Evolutionary conservation across 2,888 invertebrate species (phyloP).

Genomic region (Chymomyza caudatula): DNA sequence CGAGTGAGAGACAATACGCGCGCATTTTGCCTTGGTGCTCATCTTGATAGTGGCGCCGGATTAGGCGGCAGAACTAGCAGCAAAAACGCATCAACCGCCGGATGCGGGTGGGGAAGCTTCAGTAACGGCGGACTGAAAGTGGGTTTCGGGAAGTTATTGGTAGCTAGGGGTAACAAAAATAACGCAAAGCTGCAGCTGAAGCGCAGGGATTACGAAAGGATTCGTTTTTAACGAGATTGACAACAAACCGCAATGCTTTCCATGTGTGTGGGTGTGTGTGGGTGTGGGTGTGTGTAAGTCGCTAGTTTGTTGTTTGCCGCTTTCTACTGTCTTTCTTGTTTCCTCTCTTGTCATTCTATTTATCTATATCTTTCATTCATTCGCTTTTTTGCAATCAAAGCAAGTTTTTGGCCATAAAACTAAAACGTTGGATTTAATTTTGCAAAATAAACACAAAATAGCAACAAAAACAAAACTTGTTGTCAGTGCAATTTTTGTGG

Average conservation of each 20-base stretch:
- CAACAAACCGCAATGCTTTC: slow-evolving; percentile 61
- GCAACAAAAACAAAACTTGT: slow-evolving; percentile 19
- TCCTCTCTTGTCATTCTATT: background rate
- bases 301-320: slow-evolving; percentile 33
- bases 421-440: slow-evolving; percentile 71
- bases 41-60: slow-evolving; percentile 68
- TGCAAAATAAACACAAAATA: slow-evolving; percentile 70
- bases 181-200: slow-evolving; percentile 66
- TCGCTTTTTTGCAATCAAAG: slow-evolving; percentile 61
- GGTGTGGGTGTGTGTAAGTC: slow-evolving; percentile 37
- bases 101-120: slow-evolving; percentile 6
- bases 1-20: background rate
- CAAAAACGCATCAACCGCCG: slow-evolving; percentile 58
- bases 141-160: background rate
- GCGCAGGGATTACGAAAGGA: slow-evolving; percentile 70
- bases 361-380: background rate
- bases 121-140: background rate
- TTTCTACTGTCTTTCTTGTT: background rate
- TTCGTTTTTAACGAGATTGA: slow-evolving; percentile 71
- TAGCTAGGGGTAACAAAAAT: slow-evolving; percentile 45
- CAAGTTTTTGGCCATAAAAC: slow-evolving; percentile 67
- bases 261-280: slow-evolving; percentile 1
- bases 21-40: slow-evolving; percentile 25
- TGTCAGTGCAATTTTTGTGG: background rate
- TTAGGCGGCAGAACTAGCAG: slow-evolving; percentile 36